Percentiles rank a stretch among this genome's conserved stretches.
Conservation (phyloP, 2,797 vertebrate species). For the Scleropages formosus region DNA sequence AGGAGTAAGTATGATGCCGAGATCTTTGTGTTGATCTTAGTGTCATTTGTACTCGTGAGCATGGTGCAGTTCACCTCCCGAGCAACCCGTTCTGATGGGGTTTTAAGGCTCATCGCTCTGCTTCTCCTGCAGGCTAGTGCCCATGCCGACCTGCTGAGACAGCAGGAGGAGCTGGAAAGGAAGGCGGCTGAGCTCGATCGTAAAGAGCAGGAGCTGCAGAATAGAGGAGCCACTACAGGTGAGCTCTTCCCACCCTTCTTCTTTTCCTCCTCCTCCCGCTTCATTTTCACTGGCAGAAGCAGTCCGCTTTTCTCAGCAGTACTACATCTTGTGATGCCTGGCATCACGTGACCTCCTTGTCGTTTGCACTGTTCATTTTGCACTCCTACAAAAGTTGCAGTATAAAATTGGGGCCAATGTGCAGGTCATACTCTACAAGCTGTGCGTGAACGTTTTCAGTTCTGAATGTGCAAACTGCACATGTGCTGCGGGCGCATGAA, state of each 20-base stretch:
- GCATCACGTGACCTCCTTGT: too few species aligned
- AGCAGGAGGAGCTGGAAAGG: slow-evolving; percentile 92
- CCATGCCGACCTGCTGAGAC: slow-evolving; percentile 84
- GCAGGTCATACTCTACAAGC: not conserved
- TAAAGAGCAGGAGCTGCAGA: slow-evolving; percentile 86
- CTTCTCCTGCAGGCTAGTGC: slow-evolving; percentile 70
- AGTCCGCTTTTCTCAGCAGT: not conserved
- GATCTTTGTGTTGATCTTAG: not conserved
- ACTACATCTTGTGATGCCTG: too few species aligned
- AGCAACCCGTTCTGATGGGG: not conserved
- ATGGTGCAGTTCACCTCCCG: not conserved
- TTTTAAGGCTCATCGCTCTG: not conserved
- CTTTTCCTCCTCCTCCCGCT: too few species aligned
- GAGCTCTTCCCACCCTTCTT: too few species aligned
- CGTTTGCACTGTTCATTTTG: not conserved
- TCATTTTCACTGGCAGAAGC: too few species aligned
- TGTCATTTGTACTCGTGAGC: not conserved
- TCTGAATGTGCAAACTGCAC: not conserved
- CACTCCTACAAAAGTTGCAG: not conserved
- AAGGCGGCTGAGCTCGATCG: slow-evolving; percentile 93
- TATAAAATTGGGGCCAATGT: not conserved
- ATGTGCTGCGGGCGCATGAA: not conserved
- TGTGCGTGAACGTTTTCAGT: not conserved
- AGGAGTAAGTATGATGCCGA: not conserved
- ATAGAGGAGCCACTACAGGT: slow-evolving; percentile 57